Evolutionary conservation across 92 coral and sea anemone genomes (phyloP), one percentile per base, ranked within the genome.

Genomic region (Galaxea fascicularis): DNA sequence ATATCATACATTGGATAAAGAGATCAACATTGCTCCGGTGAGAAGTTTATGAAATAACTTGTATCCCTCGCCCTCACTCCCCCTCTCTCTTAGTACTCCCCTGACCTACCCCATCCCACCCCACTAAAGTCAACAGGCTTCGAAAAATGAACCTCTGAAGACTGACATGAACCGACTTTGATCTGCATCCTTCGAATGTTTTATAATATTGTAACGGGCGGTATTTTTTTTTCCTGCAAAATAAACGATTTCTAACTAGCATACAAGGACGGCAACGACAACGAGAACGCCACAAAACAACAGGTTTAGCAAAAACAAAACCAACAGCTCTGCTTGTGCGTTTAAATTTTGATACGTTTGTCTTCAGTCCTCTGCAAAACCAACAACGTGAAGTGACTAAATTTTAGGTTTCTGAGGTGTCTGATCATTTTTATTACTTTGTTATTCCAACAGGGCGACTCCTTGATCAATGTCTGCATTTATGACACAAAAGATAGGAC

Each of bases 11-110:
- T 2, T 69, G 54, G 21, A 20, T 4, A 80, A 80, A 28, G 85
- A 80, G 45, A 44, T 80, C 1, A 75, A 65, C 65, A 25, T 80
- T 9, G 53, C 71, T 22, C 18, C 85, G 76, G 86, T 82, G 26
- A 71, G 78, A n/a, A 29, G 1, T n/a, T 27, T 35, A 4, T 14
- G 13, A 15, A 27, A 14, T 64, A 5, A 8, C 16, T 35, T 35
- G 56, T 49, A 10, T 10, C 56, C 17, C 17, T 15, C 10, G 3
- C 3, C 17, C 56, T 49, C 56, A 1, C 56, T 15, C 56, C 56
- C 17, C 13, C 56, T 2, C 56, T 49, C 10, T 15, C 17, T n/a
- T n/a, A n/a, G n/a, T n/a, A 35, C 2, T 35, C 6, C 41, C 41
- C 41, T 35, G 41, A 35, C 41, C 51, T 46, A 46, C 51, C 51